Conservation (phyloP, 2,888 invertebrate genomes). For the Tipula unca region DNA sequence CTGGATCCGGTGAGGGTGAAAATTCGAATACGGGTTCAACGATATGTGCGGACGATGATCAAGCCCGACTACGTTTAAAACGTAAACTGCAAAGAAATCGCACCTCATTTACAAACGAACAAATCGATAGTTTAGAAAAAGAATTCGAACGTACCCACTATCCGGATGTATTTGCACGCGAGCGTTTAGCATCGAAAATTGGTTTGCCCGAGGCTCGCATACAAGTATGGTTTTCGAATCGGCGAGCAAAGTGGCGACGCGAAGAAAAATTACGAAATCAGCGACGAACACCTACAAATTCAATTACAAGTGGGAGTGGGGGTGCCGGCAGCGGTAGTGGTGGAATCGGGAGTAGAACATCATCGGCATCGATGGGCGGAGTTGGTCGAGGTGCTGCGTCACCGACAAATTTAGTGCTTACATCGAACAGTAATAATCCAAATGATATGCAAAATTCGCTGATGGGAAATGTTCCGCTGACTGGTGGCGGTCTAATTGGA, state of each 20-base stretch:
- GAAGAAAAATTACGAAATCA: slow-evolving; percentile 98
- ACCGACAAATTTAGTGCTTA: slow-evolving; percentile 22
- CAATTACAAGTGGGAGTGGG: slow-evolving; percentile 21
- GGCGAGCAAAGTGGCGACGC: slow-evolving; percentile 97
- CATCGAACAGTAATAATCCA: slow-evolving; percentile 22
- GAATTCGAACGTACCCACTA: slow-evolving; percentile 94
- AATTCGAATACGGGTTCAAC: slow-evolving; percentile 81
- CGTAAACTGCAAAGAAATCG: slow-evolving; percentile 94
- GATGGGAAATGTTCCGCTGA: slow-evolving; percentile 21
- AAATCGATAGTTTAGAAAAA: slow-evolving; percentile 96
- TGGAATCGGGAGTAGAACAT: not conserved
- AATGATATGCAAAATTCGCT: slow-evolving; percentile 24
- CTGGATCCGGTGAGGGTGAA: slow-evolving; percentile 66
- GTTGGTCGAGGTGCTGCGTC: slow-evolving; percentile 21
- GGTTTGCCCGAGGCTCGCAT: slow-evolving; percentile 89
- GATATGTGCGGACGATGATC: slow-evolving; percentile 65
- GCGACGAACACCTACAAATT: slow-evolving; percentile 45
- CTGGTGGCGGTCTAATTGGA: slow-evolving; percentile 24
- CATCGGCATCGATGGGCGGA: slow-evolving; percentile 16
- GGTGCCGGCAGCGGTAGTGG: slow-evolving; percentile 24
- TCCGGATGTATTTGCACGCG: slow-evolving; percentile 89
- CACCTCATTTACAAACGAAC: slow-evolving; percentile 96
- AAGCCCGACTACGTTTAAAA: slow-evolving; percentile 85
- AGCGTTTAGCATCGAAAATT: slow-evolving; percentile 84
- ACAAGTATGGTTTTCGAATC: slow-evolving; percentile 99